Base-by-base conservation (phyloP, 2,113 vertebrate genomes). In the Psittacula cyanocephala region DNA sequence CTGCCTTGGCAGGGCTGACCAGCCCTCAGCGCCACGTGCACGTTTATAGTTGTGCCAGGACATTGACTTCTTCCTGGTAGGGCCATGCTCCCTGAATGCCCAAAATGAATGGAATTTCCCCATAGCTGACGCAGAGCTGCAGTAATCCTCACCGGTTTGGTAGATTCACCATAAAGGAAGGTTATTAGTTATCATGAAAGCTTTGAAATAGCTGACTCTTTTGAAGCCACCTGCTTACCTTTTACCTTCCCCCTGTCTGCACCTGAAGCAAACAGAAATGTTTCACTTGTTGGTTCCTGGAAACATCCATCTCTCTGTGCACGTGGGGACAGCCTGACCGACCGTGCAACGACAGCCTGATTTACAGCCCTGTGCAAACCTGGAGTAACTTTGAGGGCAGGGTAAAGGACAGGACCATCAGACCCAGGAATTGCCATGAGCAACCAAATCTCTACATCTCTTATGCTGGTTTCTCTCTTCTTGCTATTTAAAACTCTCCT, bases 71-170 rank as follows among this genome's bases (percentile, higher is more conserved):
- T 69, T 53, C 68, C 55, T 88, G 55, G 82, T 55, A 83, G 23
- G 49, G 59, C 53, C 44, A 18, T 0, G 0, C 28, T 90, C 17
- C 67, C 63, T 10, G 0, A 7, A 44, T 12, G 63, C 67, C 79
- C 9, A 0, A 55, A 90, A 65, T 0, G 4, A n/a, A 59, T 63
- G 76, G 76, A 90, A 86, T 91, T 92, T 63, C 64, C 60, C 68
- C 10, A 0, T 1, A 4, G 43, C 55, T 49, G 43, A 10, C 20
- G 6, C 0, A 28, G 52, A 0, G 8, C 47, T 71, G 29, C 85
- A 41, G 17, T 11, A 24, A 69, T 19, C 41, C 43, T 60, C 6
- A 0, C 41, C 14, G 28, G 31, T 57, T 52, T 5, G 19, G 28
- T 9, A 6, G 10, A 4, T 63, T 20, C 14, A 4, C 53, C 20